Conservation (phyloP, 35 echinoderm and acorn worm genomes). For the Apostichopus parvimensis region DNA sequence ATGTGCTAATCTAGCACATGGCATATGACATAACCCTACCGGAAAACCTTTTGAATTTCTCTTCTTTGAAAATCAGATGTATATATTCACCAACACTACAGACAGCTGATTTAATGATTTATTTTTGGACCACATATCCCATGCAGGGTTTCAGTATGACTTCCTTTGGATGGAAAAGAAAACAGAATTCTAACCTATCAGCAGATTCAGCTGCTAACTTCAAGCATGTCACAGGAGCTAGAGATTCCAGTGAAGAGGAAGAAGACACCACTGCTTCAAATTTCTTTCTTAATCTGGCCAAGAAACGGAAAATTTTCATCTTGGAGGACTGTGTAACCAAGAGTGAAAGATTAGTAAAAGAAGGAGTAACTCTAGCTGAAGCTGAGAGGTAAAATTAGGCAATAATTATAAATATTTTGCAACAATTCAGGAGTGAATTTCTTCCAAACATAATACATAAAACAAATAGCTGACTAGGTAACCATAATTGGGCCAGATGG, state of each 20-base stretch:
- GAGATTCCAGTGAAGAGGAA: slow-evolving; percentile 42
- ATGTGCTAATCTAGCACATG: too few relatives aligned
- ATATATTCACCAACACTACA: too few relatives aligned
- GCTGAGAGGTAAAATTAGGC: slow-evolving; percentile 73
- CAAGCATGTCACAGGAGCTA: slow-evolving; percentile 2
- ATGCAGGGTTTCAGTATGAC: slow-evolving; percentile 58
- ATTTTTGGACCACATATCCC: not conserved
- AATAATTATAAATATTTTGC: too few relatives aligned
- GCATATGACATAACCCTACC: too few relatives aligned
- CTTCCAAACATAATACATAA: too few relatives aligned
- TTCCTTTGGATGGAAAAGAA: slow-evolving; percentile 94
- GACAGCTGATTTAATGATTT: too few relatives aligned
- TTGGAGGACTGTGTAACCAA: slow-evolving; percentile 79
- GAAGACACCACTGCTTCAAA: slow-evolving; percentile 19
- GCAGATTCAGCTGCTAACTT: slow-evolving; percentile 59
- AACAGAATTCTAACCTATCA: slow-evolving; percentile 58
- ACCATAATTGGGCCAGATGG: too few relatives aligned
- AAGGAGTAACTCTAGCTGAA: slow-evolving; percentile 79
- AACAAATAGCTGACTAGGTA: too few relatives aligned
- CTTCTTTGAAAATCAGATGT: too few relatives aligned
- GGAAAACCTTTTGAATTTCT: too few relatives aligned
- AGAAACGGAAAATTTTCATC: slow-evolving; percentile 72
- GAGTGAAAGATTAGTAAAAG: slow-evolving; percentile 71
- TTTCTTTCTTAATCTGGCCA: slow-evolving; percentile 61
- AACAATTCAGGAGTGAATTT: too few relatives aligned